Evolutionary conservation across 92 coral and sea anemone species (phyloP).

Genomic region (Porites evermanni): DNA sequence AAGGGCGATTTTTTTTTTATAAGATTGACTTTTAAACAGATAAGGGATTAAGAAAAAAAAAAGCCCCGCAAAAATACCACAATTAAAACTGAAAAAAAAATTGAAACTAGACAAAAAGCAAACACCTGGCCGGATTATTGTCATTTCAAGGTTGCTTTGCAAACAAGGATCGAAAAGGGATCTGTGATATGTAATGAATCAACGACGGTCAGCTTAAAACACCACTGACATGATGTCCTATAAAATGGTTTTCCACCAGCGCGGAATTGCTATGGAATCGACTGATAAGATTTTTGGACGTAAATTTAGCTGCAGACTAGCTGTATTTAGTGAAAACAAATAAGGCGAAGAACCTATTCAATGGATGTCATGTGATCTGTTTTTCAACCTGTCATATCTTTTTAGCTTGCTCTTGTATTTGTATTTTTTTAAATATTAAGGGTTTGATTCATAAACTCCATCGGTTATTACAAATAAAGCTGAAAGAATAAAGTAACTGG

Average conservation of each 20-base stretch:
- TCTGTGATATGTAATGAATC: background rate
- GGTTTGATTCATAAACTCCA: background rate
- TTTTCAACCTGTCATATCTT: background rate
- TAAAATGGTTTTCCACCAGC: background rate
- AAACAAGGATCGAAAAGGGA: background rate
- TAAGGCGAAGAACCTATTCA: background rate
- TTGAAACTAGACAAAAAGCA: background rate
- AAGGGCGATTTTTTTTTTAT: background rate
- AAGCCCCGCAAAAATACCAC: background rate
- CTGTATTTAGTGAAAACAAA: background rate
- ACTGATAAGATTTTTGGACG: background rate
- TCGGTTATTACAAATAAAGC: background rate
- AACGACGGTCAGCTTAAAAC: background rate
- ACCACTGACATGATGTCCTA: background rate
- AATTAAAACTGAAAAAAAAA: background rate
- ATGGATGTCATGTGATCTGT: background rate
- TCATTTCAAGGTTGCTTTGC: slow-evolving; percentile 25
- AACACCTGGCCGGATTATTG: background rate
- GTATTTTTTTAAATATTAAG: background rate
- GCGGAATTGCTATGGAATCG: too few relatives aligned
- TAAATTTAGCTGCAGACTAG: background rate
- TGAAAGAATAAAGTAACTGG: too few relatives aligned
- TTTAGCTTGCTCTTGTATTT: background rate
- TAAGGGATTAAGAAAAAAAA: background rate
- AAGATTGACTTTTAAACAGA: background rate